Base-by-base conservation (phyloP, 1,140 invertebrate species). In the Aphidius gifuensis region DNA sequence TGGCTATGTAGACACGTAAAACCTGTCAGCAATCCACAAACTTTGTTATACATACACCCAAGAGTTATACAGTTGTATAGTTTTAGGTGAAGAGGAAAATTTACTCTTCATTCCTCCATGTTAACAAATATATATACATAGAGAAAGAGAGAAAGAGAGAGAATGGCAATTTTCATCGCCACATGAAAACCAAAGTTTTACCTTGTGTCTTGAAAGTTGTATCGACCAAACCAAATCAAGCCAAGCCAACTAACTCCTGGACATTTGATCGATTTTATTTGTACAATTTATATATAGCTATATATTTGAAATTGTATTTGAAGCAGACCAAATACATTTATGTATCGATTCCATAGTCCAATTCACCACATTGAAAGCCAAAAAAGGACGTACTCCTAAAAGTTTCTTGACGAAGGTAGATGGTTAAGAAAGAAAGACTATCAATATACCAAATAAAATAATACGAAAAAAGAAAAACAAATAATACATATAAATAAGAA, bases 11-110 rank as follows among this genome's bases (percentile, higher is more conserved):
- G 11, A 55, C 43, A 40, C 53, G 53, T 55, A 40, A 55, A 55
- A 55, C 53, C 53, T 55, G 53, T 55, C 53, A 42, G 53, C 53
- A 55, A 55, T 55, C 8, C 53, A 42, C 39, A 55, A 55, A 55
- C 53, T 55, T 55, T 42, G 53, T 55, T 55, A 32, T 32, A 55
- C 53, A 55, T 55, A 43, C 53, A 8, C 43, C 21, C 53, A 42
- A 55, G 23, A 32, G 23, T 32, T 32, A 32, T 32, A 32, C 23
- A 32, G 23, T 32, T 32, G 23, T 32, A 32, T 32, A 32, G 23
- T 32, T 32, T 32, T 32, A 32, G 23, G 23, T 32, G 23, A 32
- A 32, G 23, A 32, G 23, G 23, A 32, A 32, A 32, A 32, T 32
- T 32, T 32, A 32, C 23, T 32, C 23, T 55, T 43, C 53, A 43